phyloP scores from a whole-genome alignment of 1,140 invertebrate genomes.

The Campoletis sonorensis region DNA sequence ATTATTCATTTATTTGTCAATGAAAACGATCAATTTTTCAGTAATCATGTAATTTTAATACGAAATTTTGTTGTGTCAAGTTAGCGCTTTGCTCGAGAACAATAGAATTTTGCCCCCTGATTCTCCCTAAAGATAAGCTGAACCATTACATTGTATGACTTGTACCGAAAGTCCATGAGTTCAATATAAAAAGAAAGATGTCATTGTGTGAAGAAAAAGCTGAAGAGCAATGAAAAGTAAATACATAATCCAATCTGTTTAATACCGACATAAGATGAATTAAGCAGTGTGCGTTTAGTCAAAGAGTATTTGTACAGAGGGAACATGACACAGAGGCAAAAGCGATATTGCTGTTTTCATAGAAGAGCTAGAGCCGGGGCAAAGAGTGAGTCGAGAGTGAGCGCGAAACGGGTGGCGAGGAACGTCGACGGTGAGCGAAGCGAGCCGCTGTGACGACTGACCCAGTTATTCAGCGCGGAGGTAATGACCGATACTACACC shows the following conservation, averaged over 20 bases:
- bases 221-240: not conserved
- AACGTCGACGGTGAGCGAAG: constrained; percentile 64
- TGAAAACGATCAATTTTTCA: too few relatives aligned
- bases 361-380: not conserved
- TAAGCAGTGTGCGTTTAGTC: not conserved
- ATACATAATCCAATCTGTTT: not conserved
- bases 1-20: too few relatives aligned
- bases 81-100: too few relatives aligned
- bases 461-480: constrained; percentile 74
- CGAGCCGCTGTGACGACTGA: constrained; percentile 75
- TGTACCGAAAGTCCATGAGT: too few relatives aligned
- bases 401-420: constrained; percentile 62
- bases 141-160: too few relatives aligned
- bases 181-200: not conserved
- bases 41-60: too few relatives aligned
- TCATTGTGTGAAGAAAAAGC: not conserved
- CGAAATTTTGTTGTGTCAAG: too few relatives aligned
- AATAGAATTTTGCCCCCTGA: too few relatives aligned
- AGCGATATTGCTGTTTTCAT: not conserved
- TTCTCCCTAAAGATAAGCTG: too few relatives aligned
- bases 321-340: not conserved
- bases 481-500: constrained; percentile 77
- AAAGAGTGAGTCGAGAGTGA: constrained; percentile 44
- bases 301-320: not conserved
- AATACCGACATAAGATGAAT: not conserved